Evolutionary conservation across 2,113 vertebrate genomes (phyloP).

Genomic region (Bufo gargarizans): DNA sequence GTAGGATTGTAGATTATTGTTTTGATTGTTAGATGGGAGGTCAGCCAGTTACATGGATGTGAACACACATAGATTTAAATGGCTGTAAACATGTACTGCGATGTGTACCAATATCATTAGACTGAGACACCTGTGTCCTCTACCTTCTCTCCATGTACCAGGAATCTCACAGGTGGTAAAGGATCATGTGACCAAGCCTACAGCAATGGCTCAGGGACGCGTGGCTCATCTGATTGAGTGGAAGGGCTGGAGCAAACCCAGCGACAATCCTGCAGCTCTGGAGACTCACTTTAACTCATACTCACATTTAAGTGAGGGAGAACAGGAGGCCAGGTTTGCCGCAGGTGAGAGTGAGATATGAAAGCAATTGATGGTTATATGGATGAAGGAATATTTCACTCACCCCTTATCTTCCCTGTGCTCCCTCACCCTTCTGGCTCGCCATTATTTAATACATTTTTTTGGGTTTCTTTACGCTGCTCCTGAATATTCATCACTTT

Average conservation of each 20-base stretch:
- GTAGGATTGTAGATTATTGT: not conserved
- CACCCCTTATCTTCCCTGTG: not conserved
- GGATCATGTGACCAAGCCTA: slow-evolving; percentile 97
- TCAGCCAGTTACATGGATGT: not conserved
- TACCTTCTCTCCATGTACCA: slow-evolving; percentile 43
- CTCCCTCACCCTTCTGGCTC: not conserved
- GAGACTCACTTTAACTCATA: slow-evolving; percentile 95
- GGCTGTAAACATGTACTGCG: not conserved
- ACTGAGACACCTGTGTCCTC: not conserved
- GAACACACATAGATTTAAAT: not conserved
- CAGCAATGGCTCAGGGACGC: slow-evolving; percentile 95
- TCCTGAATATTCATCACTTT: not conserved
- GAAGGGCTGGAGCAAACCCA: slow-evolving; percentile 97
- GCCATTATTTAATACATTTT: not conserved
- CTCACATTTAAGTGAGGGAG: slow-evolving; percentile 92
- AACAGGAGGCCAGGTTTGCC: slow-evolving; percentile 94
- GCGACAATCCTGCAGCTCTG: slow-evolving; percentile 81
- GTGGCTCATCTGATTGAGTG: slow-evolving; percentile 97
- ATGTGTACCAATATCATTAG: not conserved
- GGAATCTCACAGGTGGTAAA: slow-evolving; percentile 98
- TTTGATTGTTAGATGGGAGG: not conserved
- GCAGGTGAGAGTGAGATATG: slow-evolving; percentile 76
- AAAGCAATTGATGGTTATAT: not conserved
- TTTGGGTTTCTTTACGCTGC: not conserved
- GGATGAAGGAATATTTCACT: slow-evolving; percentile 9